phyloP scores from a whole-genome alignment of 2,113 vertebrate genomes.

The Panthera uncia region DNA sequence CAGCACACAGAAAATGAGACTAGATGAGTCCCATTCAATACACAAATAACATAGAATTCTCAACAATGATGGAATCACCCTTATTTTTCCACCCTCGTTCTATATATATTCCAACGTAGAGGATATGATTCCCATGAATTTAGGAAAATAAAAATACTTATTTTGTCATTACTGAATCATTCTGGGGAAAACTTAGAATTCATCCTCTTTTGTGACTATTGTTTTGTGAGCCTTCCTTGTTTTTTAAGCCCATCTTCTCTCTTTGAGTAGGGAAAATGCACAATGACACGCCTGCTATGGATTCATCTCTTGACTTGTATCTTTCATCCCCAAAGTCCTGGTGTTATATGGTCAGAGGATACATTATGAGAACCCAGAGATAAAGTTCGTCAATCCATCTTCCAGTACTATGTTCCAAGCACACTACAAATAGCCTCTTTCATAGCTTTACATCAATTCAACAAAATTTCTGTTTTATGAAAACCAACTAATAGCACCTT shows the following conservation, averaged over 20 bases:
- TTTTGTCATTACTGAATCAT: conserved; percentile 25
- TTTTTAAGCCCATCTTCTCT: not conserved
- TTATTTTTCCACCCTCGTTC: not conserved
- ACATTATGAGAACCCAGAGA: not conserved
- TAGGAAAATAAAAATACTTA: not conserved
- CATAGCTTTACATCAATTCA: no score
- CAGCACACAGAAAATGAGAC: conserved; percentile 52
- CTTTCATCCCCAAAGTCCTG: not conserved
- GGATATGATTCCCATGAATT: not conserved
- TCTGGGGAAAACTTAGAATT: not conserved
- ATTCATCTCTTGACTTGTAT: not conserved
- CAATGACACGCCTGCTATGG: not conserved
- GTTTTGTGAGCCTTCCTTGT: not conserved
- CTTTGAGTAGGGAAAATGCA: not conserved
- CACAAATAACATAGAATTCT: conserved; percentile 24
- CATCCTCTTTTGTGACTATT: not conserved
- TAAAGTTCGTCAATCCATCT: not conserved
- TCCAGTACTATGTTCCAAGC: no score
- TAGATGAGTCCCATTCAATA: not conserved
- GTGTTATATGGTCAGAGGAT: not conserved
- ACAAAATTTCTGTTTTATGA: not conserved
- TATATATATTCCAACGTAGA: not conserved
- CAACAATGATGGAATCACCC: not conserved
- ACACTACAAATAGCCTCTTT: no score
- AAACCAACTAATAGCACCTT: not conserved